These are phyloP conservation scores for Mormyrops attenuatus DNA, from an alignment of 2,797 vertebrate genomes.

Conservation along the genomic window DNA sequence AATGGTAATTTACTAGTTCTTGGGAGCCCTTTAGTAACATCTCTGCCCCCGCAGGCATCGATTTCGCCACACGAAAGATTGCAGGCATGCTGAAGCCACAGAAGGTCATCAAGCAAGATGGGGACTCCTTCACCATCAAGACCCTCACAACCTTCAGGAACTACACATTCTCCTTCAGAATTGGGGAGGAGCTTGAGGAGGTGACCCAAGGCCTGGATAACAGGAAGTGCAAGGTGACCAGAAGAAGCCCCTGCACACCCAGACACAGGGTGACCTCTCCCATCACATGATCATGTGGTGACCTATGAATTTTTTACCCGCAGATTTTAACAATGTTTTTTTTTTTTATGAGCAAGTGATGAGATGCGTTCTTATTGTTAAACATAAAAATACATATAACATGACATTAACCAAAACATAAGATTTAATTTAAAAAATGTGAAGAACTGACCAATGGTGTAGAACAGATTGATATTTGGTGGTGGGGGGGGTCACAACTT, in stretches of 20 bases:
- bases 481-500: not conserved
- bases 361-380: not conserved
- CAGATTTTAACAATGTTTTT: not conserved
- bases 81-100: conserved; percentile 77
- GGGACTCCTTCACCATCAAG: conserved; percentile 67
- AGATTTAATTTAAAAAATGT: not conserved
- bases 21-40: not conserved
- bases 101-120: conserved; percentile 79
- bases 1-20: not conserved
- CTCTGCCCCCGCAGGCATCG: conserved; percentile 60
- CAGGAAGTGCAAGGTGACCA: conserved; percentile 70
- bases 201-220: conserved; percentile 81
- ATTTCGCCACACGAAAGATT: conserved; percentile 78
- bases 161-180: conserved; percentile 63
- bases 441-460: not conserved
- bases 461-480: not conserved
- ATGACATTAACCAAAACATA: not conserved
- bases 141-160: conserved; percentile 70
- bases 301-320: not conserved
- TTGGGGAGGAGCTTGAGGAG: conserved; percentile 76
- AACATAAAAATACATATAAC: not conserved
- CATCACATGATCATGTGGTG: not conserved
- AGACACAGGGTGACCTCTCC: not conserved
- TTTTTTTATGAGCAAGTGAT: not conserved
- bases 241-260: not conserved